A percentile compares a stretch with the other conserved stretches of the same genome.
phyloP scores from a whole-genome alignment of 1,140 invertebrate genomes.

The Calephelis nemesis region DNA sequence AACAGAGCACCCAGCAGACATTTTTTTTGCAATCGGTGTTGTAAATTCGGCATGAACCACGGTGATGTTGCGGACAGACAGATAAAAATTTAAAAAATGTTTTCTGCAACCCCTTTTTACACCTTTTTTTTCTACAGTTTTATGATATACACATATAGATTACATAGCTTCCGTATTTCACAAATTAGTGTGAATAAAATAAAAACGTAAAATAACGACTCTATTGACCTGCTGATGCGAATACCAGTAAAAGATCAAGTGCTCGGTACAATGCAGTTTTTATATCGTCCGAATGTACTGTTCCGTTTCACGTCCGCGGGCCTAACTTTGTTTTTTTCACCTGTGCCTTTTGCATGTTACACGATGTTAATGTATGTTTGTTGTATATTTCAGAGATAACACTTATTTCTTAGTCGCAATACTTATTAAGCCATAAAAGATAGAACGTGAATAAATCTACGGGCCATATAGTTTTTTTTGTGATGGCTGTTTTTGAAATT shows the following conservation, averaged over 20 bases:
- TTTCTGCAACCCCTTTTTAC: too few relatives aligned
- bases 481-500: background rate
- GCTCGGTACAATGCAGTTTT: conserved; percentile 46
- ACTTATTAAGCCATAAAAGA: conserved; percentile 17
- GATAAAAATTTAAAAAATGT: too few relatives aligned
- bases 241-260: conserved; percentile 57
- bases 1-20: too few relatives aligned
- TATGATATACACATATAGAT: too few relatives aligned
- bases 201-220: conserved; percentile 26
- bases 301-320: conserved; percentile 49
- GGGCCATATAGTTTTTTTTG: conserved; percentile 2
- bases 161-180: too few relatives aligned
- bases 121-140: too few relatives aligned
- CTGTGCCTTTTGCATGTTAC: conserved; percentile 46
- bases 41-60: too few relatives aligned
- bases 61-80: too few relatives aligned
- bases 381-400: conserved; percentile 16
- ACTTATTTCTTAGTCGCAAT: conserved; percentile 14
- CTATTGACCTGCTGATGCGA: conserved; percentile 33
- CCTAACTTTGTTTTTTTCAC: conserved; percentile 50
- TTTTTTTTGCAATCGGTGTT: too few relatives aligned
- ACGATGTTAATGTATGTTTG: conserved; percentile 27
- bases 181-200: too few relatives aligned
- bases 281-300: conserved; percentile 53
- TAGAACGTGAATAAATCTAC: conserved; percentile 13